phyloP scores from a whole-genome alignment of 2,888 invertebrate genomes.

The Sesamia inferens region DNA sequence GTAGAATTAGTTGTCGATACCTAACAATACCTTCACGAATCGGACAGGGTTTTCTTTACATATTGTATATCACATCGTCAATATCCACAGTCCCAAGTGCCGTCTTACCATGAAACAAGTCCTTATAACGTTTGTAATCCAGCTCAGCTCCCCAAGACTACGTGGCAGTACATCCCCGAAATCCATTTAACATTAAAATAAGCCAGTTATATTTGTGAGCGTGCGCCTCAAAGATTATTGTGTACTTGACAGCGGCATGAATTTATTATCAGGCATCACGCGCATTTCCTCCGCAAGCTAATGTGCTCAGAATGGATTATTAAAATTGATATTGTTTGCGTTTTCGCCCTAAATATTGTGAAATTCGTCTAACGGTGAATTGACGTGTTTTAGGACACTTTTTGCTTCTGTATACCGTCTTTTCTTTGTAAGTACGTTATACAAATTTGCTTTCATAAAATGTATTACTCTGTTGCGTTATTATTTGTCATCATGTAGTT shows the following conservation, averaged over 20 bases:
- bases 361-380: slow-evolving; percentile 11
- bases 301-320: slow-evolving; percentile 60
- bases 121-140: slow-evolving; percentile 33
- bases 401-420: not conserved
- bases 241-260: slow-evolving; percentile 69
- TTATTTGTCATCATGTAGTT: too few relatives aligned
- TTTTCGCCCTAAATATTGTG: slow-evolving; percentile 33
- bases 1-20: too few relatives aligned
- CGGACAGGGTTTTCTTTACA: too few relatives aligned
- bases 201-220: slow-evolving; percentile 63
- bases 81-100: slow-evolving; percentile 5
- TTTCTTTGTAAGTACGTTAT: too few relatives aligned
- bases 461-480: too few relatives aligned
- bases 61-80: not conserved
- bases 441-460: too few relatives aligned
- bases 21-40: too few relatives aligned
- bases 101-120: not conserved
- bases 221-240: slow-evolving; percentile 68
- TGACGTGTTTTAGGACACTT: not conserved
- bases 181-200: slow-evolving; percentile 62
- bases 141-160: slow-evolving; percentile 30
- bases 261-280: slow-evolving; percentile 70
- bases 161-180: slow-evolving; percentile 56
- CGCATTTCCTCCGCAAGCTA: slow-evolving; percentile 62
- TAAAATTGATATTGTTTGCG: slow-evolving; percentile 63